These are phyloP conservation scores for Mus caroli DNA, from an alignment of 2,797 vertebrate genomes.

Conservation along the genomic window DNA sequence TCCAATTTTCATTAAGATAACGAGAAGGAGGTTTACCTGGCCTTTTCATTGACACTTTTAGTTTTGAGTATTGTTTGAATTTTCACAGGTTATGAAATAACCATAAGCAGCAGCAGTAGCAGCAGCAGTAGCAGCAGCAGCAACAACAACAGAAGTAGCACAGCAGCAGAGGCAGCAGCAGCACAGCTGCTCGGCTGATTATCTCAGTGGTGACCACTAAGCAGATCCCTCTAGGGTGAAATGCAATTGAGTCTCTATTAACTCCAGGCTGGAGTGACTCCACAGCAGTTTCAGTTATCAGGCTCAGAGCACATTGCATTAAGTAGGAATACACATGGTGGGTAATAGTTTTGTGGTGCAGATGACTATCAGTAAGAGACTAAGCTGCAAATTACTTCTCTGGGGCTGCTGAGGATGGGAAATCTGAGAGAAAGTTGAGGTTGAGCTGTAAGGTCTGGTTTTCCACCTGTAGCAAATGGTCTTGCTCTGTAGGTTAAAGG, in stretches of 20 bases:
- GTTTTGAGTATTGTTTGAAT: slow-evolving; percentile 70
- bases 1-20: slow-evolving; percentile 73
- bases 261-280: slow-evolving; percentile 27
- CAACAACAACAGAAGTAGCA: neutral
- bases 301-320: slow-evolving; percentile 79
- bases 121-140: neutral
- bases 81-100: slow-evolving; percentile 57
- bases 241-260: slow-evolving; percentile 79
- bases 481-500: slow-evolving; percentile 69
- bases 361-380: slow-evolving; percentile 76
- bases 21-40: slow-evolving; percentile 54
- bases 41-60: slow-evolving; percentile 64
- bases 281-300: slow-evolving; percentile 77
- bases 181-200: slow-evolving; percentile 59
- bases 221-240: slow-evolving; percentile 59
- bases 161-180: neutral
- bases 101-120: neutral
- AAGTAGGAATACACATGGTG: slow-evolving; percentile 67
- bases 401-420: slow-evolving; percentile 53
- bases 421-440: slow-evolving; percentile 69
- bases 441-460: slow-evolving; percentile 73
- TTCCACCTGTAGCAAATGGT: slow-evolving; percentile 45
- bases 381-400: slow-evolving; percentile 83
- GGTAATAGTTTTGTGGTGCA: slow-evolving; percentile 73
- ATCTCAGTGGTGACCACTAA: slow-evolving; percentile 74